Evolutionary conservation across 2,888 invertebrate species (phyloP).

Genomic region (Lasius platythorax): DNA sequence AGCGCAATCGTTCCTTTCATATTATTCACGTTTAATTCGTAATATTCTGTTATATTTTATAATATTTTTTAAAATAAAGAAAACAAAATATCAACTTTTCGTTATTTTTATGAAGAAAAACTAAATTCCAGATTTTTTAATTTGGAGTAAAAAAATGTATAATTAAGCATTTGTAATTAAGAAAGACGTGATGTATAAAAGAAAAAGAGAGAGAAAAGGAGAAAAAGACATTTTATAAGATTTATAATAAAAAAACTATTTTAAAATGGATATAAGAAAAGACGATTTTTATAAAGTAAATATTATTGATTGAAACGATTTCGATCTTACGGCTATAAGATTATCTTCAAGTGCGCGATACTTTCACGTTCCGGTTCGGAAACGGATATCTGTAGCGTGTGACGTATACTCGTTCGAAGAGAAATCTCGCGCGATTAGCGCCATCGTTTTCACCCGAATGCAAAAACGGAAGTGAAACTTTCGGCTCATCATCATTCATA

Average conservation of each 20-base stretch:
- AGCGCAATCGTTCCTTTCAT: background rate
- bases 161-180: background rate
- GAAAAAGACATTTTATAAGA: background rate
- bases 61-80: background rate
- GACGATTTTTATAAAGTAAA: background rate
- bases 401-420: slow-evolving; percentile 61
- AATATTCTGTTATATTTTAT: background rate
- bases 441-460: slow-evolving; percentile 75
- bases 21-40: background rate
- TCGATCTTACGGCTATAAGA: slow-evolving; percentile 22
- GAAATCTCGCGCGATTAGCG: slow-evolving; percentile 63
- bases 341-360: slow-evolving; percentile 21
- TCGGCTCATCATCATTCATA: slow-evolving; percentile 49
- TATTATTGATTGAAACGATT: slow-evolving; percentile 16
- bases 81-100: background rate
- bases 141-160: background rate
- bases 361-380: slow-evolving; percentile 55
- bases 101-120: background rate
- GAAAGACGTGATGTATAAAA: background rate
- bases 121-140: background rate
- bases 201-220: background rate
- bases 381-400: slow-evolving; percentile 35
- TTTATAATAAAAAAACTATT: background rate
- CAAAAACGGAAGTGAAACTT: slow-evolving; percentile 81
- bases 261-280: background rate